These are phyloP conservation scores for Drosophila melanica DNA, from an alignment of 1,140 invertebrate species.

Conservation along the genomic window DNA sequence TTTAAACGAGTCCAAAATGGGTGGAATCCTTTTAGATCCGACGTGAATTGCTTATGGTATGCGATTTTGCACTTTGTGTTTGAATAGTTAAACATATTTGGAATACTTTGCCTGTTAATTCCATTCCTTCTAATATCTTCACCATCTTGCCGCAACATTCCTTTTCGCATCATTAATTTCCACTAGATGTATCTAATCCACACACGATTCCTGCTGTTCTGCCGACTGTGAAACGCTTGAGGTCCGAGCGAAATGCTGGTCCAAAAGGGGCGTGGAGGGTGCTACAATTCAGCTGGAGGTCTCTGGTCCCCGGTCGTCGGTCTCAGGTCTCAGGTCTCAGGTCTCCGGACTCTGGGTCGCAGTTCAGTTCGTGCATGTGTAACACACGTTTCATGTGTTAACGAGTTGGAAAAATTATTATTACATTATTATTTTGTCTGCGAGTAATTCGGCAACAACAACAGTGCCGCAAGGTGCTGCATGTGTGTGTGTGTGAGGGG, in stretches of 20 bases:
- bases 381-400: constrained; percentile 68
- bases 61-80: no score
- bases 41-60: no score
- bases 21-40: no score
- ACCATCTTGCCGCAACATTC: constrained; percentile 13
- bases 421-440: constrained; percentile 81
- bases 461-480: constrained; percentile 45
- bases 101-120: not conserved
- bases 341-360: constrained; percentile 12
- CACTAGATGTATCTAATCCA: constrained; percentile 45
- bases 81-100: no score
- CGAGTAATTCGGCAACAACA: constrained; percentile 57
- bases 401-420: constrained; percentile 82
- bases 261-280: not conserved
- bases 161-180: constrained; percentile 63
- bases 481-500: constrained; percentile 41
- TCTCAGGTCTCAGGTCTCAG: not conserved
- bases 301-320: not conserved
- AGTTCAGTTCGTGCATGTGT: constrained; percentile 35
- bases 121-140: not conserved
- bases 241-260: constrained; percentile 4
- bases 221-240: constrained; percentile 24
- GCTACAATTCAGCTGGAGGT: constrained; percentile 1
- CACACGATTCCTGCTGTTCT: constrained; percentile 32
- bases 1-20: no score